Percentiles rank a stretch among this genome's conserved stretches.
Conservation (phyloP, 1,140 invertebrate species). For the Euglossa dilemma region DNA sequence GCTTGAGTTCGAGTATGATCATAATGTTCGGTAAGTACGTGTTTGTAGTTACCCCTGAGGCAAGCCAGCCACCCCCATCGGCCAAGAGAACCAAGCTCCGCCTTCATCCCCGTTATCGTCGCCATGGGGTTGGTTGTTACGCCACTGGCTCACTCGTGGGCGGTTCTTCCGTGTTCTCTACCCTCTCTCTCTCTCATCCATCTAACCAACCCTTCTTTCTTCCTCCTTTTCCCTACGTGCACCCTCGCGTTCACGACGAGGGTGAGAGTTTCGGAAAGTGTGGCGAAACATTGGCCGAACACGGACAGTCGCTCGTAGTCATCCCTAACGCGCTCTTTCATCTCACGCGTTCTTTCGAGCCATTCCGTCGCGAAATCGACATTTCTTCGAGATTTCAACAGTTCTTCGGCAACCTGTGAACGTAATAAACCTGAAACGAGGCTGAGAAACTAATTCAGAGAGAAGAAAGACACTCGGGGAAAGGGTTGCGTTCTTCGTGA, state of each 20-base stretch:
- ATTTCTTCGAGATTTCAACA: not conserved
- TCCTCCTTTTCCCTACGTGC: not conserved
- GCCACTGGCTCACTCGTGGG: conserved; percentile 72
- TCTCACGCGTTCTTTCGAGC: conserved; percentile 1
- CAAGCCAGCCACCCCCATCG: conserved; percentile 73
- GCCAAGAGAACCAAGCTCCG: conserved; percentile 68
- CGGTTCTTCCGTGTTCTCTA: conserved; percentile 65
- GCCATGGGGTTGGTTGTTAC: conserved; percentile 74
- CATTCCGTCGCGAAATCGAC: not conserved
- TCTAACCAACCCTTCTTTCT: not conserved
- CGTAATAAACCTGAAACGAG: not conserved
- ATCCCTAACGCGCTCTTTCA: conserved; percentile 46
- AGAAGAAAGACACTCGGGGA: not conserved
- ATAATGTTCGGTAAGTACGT: conserved; percentile 81
- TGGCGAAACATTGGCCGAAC: conserved; percentile 39
- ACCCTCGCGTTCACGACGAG: conserved; percentile 11
- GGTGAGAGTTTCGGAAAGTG: conserved; percentile 36
- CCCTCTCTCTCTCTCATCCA: conserved; percentile 31
- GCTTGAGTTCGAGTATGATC: conserved; percentile 72
- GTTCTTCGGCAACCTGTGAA: not conserved
- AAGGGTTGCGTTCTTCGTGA: not conserved
- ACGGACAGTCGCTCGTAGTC: conserved; percentile 67
- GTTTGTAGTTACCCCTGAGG: conserved; percentile 82
- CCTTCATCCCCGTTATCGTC: conserved; percentile 68
- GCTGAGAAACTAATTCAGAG: not conserved